Evolutionary conservation across 2,888 invertebrate genomes (phyloP), one percentile per base, ranked within the genome.

Genomic region (Siphlonurus alternatus): DNA sequence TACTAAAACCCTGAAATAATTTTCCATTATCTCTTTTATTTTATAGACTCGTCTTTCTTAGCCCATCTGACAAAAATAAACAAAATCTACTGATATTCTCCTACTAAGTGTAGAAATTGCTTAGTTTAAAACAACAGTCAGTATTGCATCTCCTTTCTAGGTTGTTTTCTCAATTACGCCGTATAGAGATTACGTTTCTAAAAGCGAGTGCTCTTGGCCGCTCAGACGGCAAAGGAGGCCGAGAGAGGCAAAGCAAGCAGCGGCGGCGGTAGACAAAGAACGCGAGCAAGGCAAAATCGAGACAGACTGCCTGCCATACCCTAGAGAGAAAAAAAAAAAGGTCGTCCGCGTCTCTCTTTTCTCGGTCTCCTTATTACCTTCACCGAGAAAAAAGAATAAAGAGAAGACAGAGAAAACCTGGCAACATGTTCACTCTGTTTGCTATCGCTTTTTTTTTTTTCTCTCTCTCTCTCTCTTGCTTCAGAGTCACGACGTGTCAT

Each of bases 401-500:
- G n/a, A n/a, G n/a, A 38, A 10, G 15, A 38, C 15, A 5, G 15
- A 10, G 15, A 38, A 38, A 38, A 38, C 15, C 7, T 38, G 38
- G 38, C 38, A 38, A 38, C 38, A 15, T 38, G 38, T 10, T 38
- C 15, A 38, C 38, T 38, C 38, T 38, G 38, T 38, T 38, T 38
- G 38, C 38, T 38, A 38, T 38, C 38, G 38, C 38, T 38, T 5
- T 38, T 38, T 15, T 38, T 38, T 5, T 15, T 15, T 38, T 15
- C 15, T 38, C 15, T 38, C 38, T n/a, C n/a, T n/a, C n/a, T n/a
- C n/a, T n/a, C n/a, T n/a, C n/a, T n/a, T n/a, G 53, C 10, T n/a
- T 51, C 10, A 10, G n/a, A 56, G 56, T 56, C 56, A 56, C 56
- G 56, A 56, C 56, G 56, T 56, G 56, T 56, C 56, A 56, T 56